A percentile compares a stretch with the other conserved stretches of the same genome.
These are phyloP conservation scores for Xanthorhoe spadicearia DNA, from an alignment of 2,888 invertebrate genomes.

Conservation along the genomic window DNA sequence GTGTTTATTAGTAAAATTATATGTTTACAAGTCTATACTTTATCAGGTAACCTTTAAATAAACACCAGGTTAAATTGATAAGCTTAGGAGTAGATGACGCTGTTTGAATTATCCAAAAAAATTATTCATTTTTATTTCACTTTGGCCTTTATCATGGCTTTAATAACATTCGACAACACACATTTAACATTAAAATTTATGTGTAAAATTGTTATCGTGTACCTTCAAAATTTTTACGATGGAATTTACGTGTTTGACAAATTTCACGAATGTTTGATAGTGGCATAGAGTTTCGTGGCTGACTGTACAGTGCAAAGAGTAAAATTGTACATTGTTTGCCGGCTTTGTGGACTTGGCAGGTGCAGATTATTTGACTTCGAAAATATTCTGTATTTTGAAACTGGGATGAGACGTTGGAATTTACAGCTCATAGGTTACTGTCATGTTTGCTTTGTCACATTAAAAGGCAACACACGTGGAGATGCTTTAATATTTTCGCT, in stretches of 20 bases:
- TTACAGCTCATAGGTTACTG: background rate
- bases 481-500: too few relatives aligned
- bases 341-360: constrained; percentile 15
- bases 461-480: too few relatives aligned
- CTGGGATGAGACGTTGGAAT: background rate
- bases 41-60: too few relatives aligned
- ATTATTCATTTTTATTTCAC: too few relatives aligned
- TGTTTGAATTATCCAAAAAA: too few relatives aligned
- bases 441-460: background rate
- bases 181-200: background rate
- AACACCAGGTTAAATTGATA: too few relatives aligned
- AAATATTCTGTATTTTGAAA: constrained; percentile 6
- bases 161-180: too few relatives aligned
- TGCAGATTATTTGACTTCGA: constrained; percentile 8
- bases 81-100: too few relatives aligned
- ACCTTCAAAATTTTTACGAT: background rate
- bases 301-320: background rate
- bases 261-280: background rate
- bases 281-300: background rate
- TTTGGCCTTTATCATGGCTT: too few relatives aligned
- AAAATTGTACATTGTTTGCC: constrained; percentile 34
- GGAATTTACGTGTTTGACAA: background rate
- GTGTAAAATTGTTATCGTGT: background rate
- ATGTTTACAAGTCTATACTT: too few relatives aligned
- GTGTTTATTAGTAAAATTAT: too few relatives aligned